phyloP scores from a whole-genome alignment of 2,113 vertebrate genomes.

The Halcyon senegalensis region DNA sequence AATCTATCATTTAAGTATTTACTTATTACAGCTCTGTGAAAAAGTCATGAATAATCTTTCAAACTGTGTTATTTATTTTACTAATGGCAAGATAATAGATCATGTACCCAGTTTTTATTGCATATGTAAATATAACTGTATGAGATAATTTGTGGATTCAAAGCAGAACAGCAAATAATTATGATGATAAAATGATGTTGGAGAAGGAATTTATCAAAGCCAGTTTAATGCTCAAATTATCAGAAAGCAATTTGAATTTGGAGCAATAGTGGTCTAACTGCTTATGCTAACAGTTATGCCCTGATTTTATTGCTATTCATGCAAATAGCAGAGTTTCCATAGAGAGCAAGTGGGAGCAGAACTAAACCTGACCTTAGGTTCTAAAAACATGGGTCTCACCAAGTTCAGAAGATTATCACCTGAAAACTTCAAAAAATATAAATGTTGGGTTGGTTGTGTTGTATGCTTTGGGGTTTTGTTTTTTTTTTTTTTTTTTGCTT shows the following conservation, averaged over 20 bases:
- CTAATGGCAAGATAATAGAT: conserved; percentile 22
- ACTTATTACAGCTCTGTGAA: neutral
- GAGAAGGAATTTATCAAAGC: conserved; percentile 40
- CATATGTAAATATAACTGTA: conserved; percentile 33
- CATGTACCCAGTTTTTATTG: conserved; percentile 35
- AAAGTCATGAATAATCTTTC: conserved; percentile 9
- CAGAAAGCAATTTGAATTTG: neutral
- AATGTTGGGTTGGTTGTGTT: neutral
- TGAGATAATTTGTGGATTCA: conserved; percentile 32
- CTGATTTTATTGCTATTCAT: neutral
- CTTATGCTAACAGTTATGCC: neutral
- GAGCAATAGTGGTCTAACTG: neutral
- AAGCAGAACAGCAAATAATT: conserved; percentile 36
- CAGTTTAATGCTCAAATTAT: conserved; percentile 4
- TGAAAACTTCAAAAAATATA: neutral
- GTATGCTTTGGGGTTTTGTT: fast-evolving
- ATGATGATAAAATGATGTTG: conserved; percentile 25
- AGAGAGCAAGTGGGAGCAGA: neutral
- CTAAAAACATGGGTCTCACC: neutral
- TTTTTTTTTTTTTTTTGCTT: neutral
- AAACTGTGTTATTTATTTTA: conserved; percentile 4
- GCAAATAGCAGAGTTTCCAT: neutral
- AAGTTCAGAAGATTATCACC: neutral
- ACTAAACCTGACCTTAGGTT: neutral
- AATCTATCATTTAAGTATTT: neutral